Percentiles rank a stretch among this genome's conserved stretches.
phyloP scores from a whole-genome alignment of 2,113 vertebrate genomes.

The Speoplatyrhinus poulsoni region DNA sequence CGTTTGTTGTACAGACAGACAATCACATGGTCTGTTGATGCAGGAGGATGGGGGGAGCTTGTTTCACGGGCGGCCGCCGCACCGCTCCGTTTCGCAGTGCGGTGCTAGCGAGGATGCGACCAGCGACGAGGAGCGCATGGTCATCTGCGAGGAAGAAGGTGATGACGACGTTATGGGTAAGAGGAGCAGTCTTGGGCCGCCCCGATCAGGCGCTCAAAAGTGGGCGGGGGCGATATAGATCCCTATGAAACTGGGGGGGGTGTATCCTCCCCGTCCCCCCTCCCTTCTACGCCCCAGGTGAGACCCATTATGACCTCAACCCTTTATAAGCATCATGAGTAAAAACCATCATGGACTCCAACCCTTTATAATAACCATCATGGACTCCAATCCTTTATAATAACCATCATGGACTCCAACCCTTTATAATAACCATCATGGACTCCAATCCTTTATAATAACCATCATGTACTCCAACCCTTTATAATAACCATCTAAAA shows the following conservation, averaged over 20 bases:
- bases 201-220: constrained; percentile 65
- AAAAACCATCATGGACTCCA: too few relatives aligned
- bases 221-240: constrained; percentile 80
- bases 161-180: constrained; percentile 90
- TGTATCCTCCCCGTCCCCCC: constrained; percentile 7
- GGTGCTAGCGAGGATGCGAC: constrained; percentile 88
- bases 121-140: constrained; percentile 88
- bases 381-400: too few relatives aligned
- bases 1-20: background rate
- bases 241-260: too few relatives aligned
- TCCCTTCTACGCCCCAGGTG: too few relatives aligned
- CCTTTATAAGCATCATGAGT: background rate
- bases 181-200: constrained; percentile 39
- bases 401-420: too few relatives aligned
- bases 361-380: too few relatives aligned
- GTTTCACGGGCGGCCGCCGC: constrained; percentile 46
- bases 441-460: too few relatives aligned
- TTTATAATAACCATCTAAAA: too few relatives aligned
- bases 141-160: constrained; percentile 88
- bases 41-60: constrained; percentile 59
- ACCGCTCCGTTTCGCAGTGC: constrained; percentile 70
- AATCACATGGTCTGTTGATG: background rate
- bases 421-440: too few relatives aligned
- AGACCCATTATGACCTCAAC: background rate
- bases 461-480: too few relatives aligned